These are phyloP conservation scores for Megalopta genalis DNA, from an alignment of 1,140 invertebrate genomes.

Conservation along the genomic window DNA sequence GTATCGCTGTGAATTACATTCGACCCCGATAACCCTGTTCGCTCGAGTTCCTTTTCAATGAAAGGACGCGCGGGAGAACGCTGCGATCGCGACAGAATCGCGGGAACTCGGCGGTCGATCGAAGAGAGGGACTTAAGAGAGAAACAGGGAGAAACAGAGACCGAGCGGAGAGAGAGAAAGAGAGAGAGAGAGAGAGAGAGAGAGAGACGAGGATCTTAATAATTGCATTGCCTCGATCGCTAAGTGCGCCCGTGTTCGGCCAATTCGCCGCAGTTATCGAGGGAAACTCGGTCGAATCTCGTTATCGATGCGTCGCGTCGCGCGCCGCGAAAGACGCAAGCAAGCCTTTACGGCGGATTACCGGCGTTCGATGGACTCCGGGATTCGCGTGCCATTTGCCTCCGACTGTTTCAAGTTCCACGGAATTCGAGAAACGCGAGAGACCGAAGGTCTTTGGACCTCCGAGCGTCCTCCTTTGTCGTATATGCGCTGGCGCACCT, in stretches of 20 bases:
- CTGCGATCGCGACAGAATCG: background rate
- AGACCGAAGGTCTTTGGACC: background rate
- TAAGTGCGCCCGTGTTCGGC: background rate
- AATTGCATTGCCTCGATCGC: slow-evolving; percentile 5
- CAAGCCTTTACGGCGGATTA: slow-evolving; percentile 19
- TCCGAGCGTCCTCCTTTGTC: background rate
- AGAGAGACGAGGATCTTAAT: slow-evolving; percentile 2
- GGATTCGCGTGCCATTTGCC: slow-evolving; percentile 12
- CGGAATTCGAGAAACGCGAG: slow-evolving; percentile 8
- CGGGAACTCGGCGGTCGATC: background rate
- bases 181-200: too few relatives aligned
- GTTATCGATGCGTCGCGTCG: slow-evolving; percentile 20
- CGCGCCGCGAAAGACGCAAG: slow-evolving; percentile 4
- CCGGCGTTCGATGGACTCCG: background rate
- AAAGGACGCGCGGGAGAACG: background rate
- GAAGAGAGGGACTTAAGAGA: too few relatives aligned
- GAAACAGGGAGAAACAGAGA: too few relatives aligned
- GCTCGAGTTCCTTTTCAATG: background rate
- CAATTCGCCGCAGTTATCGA: background rate
- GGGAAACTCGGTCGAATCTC: slow-evolving; percentile 16
- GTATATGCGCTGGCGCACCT: background rate
- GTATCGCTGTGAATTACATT: background rate
- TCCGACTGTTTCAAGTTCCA: slow-evolving; percentile 15
- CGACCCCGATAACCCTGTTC: background rate
- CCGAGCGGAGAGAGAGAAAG: too few relatives aligned